Conservation (phyloP, 2,797 vertebrate genomes). For the Buceros bicornis region DNA sequence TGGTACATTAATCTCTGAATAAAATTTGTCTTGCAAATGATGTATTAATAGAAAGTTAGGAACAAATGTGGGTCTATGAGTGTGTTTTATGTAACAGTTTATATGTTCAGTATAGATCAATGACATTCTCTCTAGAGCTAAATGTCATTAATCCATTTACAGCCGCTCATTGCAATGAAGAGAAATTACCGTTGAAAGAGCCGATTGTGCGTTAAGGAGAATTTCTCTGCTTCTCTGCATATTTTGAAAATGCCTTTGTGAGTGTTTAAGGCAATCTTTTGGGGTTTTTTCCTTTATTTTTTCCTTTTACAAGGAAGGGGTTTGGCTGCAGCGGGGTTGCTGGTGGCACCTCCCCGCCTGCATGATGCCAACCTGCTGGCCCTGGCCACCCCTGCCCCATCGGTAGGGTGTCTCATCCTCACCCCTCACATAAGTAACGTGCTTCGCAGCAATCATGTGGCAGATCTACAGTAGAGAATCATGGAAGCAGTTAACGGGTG, state of each 20-base stretch:
- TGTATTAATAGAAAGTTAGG: slow-evolving; percentile 68
- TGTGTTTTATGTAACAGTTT: slow-evolving; percentile 66
- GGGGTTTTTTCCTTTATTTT: background rate
- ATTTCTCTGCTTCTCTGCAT: slow-evolving; percentile 46
- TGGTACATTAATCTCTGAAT: slow-evolving; percentile 68
- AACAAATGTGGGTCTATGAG: slow-evolving; percentile 53
- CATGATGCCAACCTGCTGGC: slow-evolving; percentile 80
- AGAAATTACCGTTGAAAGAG: slow-evolving; percentile 71
- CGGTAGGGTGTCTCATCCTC: slow-evolving; percentile 54
- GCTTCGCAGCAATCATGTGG: slow-evolving; percentile 21
- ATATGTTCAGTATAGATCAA: slow-evolving; percentile 58
- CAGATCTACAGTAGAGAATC: slow-evolving; percentile 7
- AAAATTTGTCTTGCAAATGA: slow-evolving; percentile 72
- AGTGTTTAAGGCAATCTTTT: slow-evolving; percentile 23
- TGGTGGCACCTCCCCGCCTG: slow-evolving; percentile 76
- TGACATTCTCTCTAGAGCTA: slow-evolving; percentile 63
- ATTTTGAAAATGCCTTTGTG: slow-evolving; percentile 54
- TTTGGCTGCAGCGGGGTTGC: slow-evolving; percentile 71
- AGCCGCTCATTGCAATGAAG: slow-evolving; percentile 52
- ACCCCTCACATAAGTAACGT: background rate
- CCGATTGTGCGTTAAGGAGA: slow-evolving; percentile 17
- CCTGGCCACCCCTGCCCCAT: slow-evolving; percentile 80
- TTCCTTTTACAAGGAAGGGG: slow-evolving; percentile 14
- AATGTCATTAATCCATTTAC: slow-evolving; percentile 77
- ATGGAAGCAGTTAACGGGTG: background rate